Evolutionary conservation across 1,140 invertebrate species (phyloP), one percentile per base, ranked within the genome.

Genomic region (Drosophila miranda): DNA sequence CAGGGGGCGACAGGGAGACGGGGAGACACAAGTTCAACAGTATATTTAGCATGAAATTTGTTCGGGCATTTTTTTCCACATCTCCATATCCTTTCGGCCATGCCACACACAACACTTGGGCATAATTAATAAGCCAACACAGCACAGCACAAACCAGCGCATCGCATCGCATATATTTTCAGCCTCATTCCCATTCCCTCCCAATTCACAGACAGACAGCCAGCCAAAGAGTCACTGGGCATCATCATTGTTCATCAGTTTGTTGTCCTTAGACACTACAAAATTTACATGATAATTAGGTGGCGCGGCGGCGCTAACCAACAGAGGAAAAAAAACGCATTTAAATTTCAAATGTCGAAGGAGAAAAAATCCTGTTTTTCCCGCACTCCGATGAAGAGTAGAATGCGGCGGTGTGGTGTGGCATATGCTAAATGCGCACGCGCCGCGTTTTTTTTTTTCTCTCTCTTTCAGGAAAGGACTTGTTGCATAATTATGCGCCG

Each of bases 201-300:
- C 62, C 43, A 43, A n/a, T 43, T 63, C 62, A 58, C 70, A 62
- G 52, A 63, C 48, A 68, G 52, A 64, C 64, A 62, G 52, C 56
- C 48, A 62, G 21, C 67, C 38, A 68, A 56, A 64, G 46, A 56
- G 52, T 64, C 59, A 30, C 59, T 45, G 41, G 49, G 42, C 16
- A 28, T 8, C 59, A 46, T 41, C 64, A 73, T 72, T 73, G 68
- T 73, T 68, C 60, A 42, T 67, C 26, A 34, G 14, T 34, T 48
- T 58, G 53, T 44, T 34, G 58, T 73, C 82, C 82, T 86, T 87
- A 75, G 69, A 62, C 78, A 38, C 34, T 11, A 75, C 23, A 76
- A 60, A 87, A 87, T 87, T 87, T 87, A 87, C 82, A 87, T 87
- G 78, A 87, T 87, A 87, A 87, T 87, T 87, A 87, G 82, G 75